These are phyloP conservation scores for Malthinus seriepunctatus DNA, from an alignment of 2,888 invertebrate genomes.

Conservation along the genomic window DNA sequence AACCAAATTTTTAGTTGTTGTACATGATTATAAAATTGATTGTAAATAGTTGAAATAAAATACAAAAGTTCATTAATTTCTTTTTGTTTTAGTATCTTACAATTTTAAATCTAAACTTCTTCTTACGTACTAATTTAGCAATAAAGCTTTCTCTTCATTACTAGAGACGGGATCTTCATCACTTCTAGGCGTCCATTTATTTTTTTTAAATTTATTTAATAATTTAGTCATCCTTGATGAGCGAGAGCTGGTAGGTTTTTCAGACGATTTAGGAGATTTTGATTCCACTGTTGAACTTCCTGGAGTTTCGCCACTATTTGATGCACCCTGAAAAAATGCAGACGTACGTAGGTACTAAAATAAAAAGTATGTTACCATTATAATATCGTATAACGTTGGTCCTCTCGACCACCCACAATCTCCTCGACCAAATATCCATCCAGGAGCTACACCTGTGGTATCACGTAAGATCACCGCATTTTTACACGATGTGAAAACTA, in stretches of 20 bases:
- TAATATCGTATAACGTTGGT: slow-evolving; percentile 7
- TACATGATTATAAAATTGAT: too few relatives aligned
- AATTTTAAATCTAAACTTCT: too few relatives aligned
- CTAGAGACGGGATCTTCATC: slow-evolving; percentile 35
- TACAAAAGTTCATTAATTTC: slow-evolving; percentile 3
- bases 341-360: neutral
- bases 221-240: neutral
- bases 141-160: slow-evolving; percentile 35
- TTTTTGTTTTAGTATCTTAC: too few relatives aligned
- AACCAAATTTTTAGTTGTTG: too few relatives aligned
- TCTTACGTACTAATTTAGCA: too few relatives aligned
- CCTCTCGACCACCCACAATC: slow-evolving; percentile 38
- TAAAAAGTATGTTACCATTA: neutral
- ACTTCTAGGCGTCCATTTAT: slow-evolving; percentile 22
- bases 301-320: neutral
- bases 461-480: slow-evolving; percentile 59
- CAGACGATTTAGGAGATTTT: slow-evolving; percentile 5
- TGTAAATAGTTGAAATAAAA: too few relatives aligned
- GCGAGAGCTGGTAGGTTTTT: neutral
- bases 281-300: neutral
- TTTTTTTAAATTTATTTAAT: slow-evolving; percentile 6
- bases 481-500: slow-evolving; percentile 60
- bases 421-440: slow-evolving; percentile 53
- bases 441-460: slow-evolving; percentile 55
- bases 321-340: neutral